Conservation (phyloP, 2,797 vertebrate genomes). For the Liparis tanakae region DNA sequence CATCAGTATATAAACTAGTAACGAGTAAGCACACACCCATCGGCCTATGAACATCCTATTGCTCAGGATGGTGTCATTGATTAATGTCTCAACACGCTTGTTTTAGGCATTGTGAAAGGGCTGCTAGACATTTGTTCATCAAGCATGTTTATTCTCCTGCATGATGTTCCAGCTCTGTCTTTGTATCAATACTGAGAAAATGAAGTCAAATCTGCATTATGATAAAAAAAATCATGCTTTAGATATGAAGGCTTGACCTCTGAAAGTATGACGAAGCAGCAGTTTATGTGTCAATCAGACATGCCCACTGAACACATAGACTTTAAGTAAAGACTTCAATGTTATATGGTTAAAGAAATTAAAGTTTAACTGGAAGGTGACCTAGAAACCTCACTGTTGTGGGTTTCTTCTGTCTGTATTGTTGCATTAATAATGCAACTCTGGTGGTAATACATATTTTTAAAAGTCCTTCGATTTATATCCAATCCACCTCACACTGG, state of each 20-base stretch:
- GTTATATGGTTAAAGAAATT: constrained; percentile 7
- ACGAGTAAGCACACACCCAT: constrained; percentile 10
- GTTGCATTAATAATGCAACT: constrained; percentile 26
- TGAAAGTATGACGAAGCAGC: constrained; percentile 17
- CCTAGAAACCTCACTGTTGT: constrained; percentile 10
- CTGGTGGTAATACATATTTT: neutral
- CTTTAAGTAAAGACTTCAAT: constrained; percentile 11
- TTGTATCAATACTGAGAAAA: constrained; percentile 40
- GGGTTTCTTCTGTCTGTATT: constrained; percentile 8
- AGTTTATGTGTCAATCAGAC: constrained; percentile 31
- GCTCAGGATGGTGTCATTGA: constrained; percentile 58
- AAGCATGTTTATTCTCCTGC: constrained; percentile 26
- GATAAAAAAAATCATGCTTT: constrained; percentile 34
- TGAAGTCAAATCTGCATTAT: constrained; percentile 34
- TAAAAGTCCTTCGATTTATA: neutral
- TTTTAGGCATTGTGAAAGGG: constrained; percentile 29
- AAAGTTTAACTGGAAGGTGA: constrained; percentile 12
- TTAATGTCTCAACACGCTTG: constrained; percentile 53
- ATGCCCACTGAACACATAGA: neutral
- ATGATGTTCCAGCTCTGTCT: constrained; percentile 6
- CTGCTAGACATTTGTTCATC: constrained; percentile 35
- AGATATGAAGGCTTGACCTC: constrained; percentile 36
- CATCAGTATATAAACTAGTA: constrained; percentile 39
- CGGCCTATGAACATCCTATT: constrained; percentile 32
- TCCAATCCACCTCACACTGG: neutral